Conservation (phyloP, 2,113 vertebrate species). For the Nycticryphes semicollaris region DNA sequence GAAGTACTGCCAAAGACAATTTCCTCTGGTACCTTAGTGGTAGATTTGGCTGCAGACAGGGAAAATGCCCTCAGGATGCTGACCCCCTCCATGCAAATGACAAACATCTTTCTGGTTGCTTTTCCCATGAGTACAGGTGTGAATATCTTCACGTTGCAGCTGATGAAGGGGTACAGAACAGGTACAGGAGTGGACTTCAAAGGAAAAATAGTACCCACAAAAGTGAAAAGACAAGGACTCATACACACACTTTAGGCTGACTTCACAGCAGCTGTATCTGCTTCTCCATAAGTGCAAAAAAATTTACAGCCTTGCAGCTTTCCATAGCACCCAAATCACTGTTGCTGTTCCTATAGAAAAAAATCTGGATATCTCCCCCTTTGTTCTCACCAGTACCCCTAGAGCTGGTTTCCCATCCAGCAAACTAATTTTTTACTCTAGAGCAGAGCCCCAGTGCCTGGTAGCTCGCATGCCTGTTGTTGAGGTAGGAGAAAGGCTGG, state of each 20-base stretch:
- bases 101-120: neutral
- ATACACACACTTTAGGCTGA: neutral
- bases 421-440: neutral
- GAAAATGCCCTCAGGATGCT: neutral
- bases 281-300: neutral
- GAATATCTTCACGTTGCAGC: neutral
- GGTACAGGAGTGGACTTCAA: neutral
- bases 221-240: neutral
- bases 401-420: neutral
- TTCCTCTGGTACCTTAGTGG: neutral
- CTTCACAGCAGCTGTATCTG: neutral
- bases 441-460: neutral
- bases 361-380: neutral
- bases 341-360: neutral
- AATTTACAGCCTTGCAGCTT: neutral
- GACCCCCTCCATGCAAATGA: neutral
- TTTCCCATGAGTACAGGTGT: neutral
- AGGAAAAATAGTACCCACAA: neutral
- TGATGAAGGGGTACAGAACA: neutral
- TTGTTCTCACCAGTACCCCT: neutral
- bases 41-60: neutral
- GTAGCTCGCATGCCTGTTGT: neutral
- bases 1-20: neutral
- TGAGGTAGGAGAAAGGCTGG: neutral
- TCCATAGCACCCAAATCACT: neutral